Conservation (phyloP, 2,113 vertebrate species). For the Cavia aperea region DNA sequence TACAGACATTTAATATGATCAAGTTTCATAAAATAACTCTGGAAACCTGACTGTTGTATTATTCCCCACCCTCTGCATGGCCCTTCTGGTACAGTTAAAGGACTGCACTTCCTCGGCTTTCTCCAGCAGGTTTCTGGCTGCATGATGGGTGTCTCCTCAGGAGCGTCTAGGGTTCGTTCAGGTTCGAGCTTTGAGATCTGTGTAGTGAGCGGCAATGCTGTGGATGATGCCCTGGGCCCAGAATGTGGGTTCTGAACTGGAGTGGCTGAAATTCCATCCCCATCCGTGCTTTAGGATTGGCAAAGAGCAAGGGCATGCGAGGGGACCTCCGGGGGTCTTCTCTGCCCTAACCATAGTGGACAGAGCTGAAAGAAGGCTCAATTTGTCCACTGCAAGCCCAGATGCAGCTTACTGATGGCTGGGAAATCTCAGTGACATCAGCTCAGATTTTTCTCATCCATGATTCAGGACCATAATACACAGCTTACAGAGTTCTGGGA, state of each 20-base stretch:
- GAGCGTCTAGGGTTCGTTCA: background rate
- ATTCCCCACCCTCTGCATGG: background rate
- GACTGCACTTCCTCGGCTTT: background rate
- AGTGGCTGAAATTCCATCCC: background rate
- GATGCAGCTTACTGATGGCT: background rate
- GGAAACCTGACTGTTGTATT: background rate
- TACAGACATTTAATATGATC: constrained; percentile 2
- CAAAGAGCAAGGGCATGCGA: background rate
- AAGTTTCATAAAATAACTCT: background rate
- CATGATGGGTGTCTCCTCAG: background rate
- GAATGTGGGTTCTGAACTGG: background rate
- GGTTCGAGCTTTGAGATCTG: background rate
- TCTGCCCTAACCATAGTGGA: background rate
- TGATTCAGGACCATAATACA: background rate
- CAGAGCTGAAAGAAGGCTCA: background rate
- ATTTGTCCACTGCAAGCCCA: background rate
- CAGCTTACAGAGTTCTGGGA: background rate
- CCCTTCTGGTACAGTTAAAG: background rate
- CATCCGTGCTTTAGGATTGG: background rate
- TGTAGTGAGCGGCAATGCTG: background rate
- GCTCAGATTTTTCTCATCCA: background rate
- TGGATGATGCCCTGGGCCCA: background rate
- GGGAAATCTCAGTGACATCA: background rate
- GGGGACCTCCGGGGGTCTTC: background rate
- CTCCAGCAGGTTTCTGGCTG: background rate